phyloP scores from a whole-genome alignment of 2,797 vertebrate genomes.

The Pipistrellus pipistrellus region DNA sequence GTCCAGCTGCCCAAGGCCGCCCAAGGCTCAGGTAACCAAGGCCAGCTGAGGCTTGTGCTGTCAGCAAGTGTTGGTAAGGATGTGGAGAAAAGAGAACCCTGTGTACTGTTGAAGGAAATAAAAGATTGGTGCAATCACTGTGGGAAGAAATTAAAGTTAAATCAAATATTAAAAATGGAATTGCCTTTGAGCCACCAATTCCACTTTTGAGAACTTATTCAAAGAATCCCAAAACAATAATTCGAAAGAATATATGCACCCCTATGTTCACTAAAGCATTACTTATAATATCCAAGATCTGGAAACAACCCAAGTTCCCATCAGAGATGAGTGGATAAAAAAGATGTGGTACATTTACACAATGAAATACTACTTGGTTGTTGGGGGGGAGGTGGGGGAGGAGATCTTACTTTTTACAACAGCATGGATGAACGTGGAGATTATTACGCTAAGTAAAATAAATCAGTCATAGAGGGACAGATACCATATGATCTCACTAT shows the following conservation, averaged over 20 bases:
- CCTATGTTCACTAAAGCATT: neutral
- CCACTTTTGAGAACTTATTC: neutral
- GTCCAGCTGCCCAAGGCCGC: no score
- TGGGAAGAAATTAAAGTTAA: neutral
- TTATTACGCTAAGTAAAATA: neutral
- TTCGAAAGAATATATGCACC: neutral
- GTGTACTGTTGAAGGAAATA: no score
- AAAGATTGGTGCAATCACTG: no score
- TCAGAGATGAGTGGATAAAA: neutral
- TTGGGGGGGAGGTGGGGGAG: no score
- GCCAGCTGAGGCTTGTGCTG: no score
- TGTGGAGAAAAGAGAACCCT: no score
- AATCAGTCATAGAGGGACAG: neutral
- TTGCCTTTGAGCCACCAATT: neutral
- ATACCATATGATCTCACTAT: neutral
- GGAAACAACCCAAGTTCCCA: neutral
- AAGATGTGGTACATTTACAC: neutral
- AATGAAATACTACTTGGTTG: neutral
- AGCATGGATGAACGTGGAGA: neutral
- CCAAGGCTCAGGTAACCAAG: no score
- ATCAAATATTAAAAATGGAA: neutral
- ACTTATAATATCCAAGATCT: neutral
- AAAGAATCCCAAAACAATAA: neutral
- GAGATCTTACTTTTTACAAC: neutral
- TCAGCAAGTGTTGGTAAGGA: no score